Evolutionary conservation across 2,113 vertebrate genomes (phyloP), one percentile per base, ranked within the genome.

Genomic region (Pachypanchax playfairii): DNA sequence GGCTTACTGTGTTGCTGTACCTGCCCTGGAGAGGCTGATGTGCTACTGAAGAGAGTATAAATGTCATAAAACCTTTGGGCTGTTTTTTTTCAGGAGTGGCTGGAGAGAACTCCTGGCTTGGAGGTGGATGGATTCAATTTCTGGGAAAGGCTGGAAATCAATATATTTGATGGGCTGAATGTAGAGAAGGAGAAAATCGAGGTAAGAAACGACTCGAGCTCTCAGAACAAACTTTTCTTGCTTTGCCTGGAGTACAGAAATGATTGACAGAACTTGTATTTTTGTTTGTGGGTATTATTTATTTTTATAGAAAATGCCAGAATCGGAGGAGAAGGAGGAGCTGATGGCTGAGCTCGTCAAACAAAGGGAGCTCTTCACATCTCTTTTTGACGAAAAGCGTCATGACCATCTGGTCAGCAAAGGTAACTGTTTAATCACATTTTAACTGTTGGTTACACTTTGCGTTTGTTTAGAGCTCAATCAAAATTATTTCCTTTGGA

Each of bases 101-200:
- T 99, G 70, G 96, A 98, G 91, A 94, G 96, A 88, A 99, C 96
- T 63, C 97, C 96, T 0, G 96, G 97, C 48, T 89, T 99, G 8
- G 92, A 97, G 2, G 83, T 80, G 47, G 89, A 93, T 70, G 95
- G 93, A 67, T 99, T 98, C 91, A 94, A 98, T 88, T 99, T 99
- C 89, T 98, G 96, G 96, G 91, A 89, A 62, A 93, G 92, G 77
- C 87, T 99, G 77, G 89, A 96, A 91, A 85, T 77, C 57, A 98
- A 95, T 83, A 93, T 97, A 76, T 81, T 88, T 65, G 88, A 92
- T 73, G 93, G 94, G 6, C 62, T 99, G 66, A 90, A 91, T 66
- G 85, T 90, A 50, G 92, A 96, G 88, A 90, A 90, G 68, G 85
- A 90, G 69, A 87, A 87, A 66, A 84, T 94, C 33, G 92, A 96